phyloP scores from a whole-genome alignment of 2,797 vertebrate genomes.

The Sebastes diaconus region DNA sequence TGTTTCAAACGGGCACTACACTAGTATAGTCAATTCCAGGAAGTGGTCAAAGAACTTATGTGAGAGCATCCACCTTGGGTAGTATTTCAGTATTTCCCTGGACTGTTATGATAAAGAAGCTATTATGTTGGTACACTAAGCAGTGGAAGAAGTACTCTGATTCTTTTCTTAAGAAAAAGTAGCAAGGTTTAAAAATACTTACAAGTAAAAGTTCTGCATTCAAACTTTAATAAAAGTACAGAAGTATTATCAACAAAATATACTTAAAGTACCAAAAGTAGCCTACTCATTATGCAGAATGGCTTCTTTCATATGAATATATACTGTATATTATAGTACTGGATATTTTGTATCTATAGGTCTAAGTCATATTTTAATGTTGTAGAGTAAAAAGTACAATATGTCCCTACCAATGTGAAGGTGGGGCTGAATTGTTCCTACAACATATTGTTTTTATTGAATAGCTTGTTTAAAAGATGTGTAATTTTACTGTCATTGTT shows the following conservation, averaged over 20 bases:
- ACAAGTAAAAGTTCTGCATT: not conserved
- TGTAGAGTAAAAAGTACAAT: not conserved
- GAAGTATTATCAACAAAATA: not conserved
- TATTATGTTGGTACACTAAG: not conserved
- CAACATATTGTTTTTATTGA: not conserved
- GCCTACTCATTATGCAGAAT: not conserved
- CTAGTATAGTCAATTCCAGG: not conserved
- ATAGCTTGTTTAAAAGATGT: conserved; percentile 7
- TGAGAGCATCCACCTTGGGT: not conserved
- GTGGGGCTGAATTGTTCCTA: not conserved
- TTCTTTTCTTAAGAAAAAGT: too few relatives aligned
- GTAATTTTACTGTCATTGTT: conserved; percentile 15
- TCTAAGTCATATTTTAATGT: not conserved
- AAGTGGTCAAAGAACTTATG: not conserved
- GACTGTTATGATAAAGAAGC: not conserved
- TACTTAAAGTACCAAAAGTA: not conserved
- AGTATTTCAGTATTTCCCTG: not conserved
- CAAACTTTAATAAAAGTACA: not conserved
- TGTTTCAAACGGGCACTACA: not conserved
- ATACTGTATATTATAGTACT: not conserved
- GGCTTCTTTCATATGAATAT: not conserved
- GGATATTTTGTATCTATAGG: not conserved
- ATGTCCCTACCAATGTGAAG: not conserved
- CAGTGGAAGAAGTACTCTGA: not conserved
- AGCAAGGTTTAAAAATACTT: not conserved